A percentile compares a stretch with the other conserved stretches of the same genome.
These are phyloP conservation scores for Callyntrura sp. DNA, from an alignment of 2,888 invertebrate genomes.

Conservation along the genomic window DNA sequence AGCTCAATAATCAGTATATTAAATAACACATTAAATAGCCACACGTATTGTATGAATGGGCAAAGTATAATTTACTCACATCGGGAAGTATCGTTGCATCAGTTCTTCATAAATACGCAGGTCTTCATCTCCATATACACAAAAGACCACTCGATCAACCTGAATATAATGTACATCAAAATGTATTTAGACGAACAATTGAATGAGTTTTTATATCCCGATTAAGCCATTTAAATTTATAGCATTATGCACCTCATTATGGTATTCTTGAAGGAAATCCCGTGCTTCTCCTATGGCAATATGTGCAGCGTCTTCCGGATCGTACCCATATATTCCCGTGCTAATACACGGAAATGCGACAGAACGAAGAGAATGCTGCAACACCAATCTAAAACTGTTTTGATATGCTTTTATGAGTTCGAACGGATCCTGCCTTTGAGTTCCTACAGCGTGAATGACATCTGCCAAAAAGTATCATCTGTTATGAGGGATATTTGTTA, in stretches of 20 bases:
- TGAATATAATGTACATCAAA: no score
- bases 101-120: conserved; percentile 44
- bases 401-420: neutral
- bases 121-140: conserved; percentile 45
- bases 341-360: conserved; percentile 64
- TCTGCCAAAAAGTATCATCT: no score
- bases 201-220: no score
- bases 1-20: no score
- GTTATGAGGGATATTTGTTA: no score
- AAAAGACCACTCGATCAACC: conserved; percentile 42
- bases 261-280: conserved; percentile 46
- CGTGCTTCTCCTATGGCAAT: conserved; percentile 25
- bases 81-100: conserved; percentile 58
- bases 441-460: conserved; percentile 11
- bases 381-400: neutral
- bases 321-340: conserved; percentile 44
- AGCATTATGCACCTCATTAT: conserved; percentile 33
- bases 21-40: no score
- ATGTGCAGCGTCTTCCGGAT: conserved; percentile 49
- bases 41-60: no score
- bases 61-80: conserved; percentile 45
- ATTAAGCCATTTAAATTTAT: no score
- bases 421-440: neutral
- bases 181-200: no score
- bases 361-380: conserved; percentile 3